A percentile compares a stretch with the other conserved stretches of the same genome.
These are phyloP conservation scores for Ceramica pisi DNA, from an alignment of 2,888 invertebrate genomes.

Conservation along the genomic window DNA sequence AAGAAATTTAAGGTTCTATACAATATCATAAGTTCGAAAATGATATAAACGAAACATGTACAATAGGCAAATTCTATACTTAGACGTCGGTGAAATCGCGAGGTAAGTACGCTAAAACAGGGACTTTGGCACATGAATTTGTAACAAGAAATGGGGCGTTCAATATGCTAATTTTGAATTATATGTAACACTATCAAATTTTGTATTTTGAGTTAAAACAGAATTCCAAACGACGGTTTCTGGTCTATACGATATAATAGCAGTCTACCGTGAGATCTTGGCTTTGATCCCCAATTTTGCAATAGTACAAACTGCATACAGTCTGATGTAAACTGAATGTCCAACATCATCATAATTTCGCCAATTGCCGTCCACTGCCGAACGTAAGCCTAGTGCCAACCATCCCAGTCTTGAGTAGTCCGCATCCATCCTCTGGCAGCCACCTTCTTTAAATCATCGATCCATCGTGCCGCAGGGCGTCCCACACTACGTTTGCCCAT, in stretches of 20 bases:
- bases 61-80: not conserved
- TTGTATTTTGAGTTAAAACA: constrained; percentile 2
- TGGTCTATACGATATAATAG: not conserved
- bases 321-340: no score
- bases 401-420: no score
- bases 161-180: constrained; percentile 34
- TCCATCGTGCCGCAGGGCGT: no score
- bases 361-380: no score
- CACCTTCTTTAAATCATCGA: no score
- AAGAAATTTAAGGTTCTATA: no score
- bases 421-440: no score
- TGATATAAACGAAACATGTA: not conserved
- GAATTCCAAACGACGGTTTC: not conserved
- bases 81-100: not conserved
- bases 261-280: not conserved
- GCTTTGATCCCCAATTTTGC: not conserved
- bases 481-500: no score
- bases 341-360: no score
- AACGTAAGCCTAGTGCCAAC: no score
- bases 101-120: constrained; percentile 25
- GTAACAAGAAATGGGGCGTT: constrained; percentile 44
- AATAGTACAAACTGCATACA: not conserved
- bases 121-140: constrained; percentile 57
- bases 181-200: constrained; percentile 19
- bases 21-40: not conserved